phyloP scores from a whole-genome alignment of 2,797 vertebrate genomes.

The Poecile montanus region DNA sequence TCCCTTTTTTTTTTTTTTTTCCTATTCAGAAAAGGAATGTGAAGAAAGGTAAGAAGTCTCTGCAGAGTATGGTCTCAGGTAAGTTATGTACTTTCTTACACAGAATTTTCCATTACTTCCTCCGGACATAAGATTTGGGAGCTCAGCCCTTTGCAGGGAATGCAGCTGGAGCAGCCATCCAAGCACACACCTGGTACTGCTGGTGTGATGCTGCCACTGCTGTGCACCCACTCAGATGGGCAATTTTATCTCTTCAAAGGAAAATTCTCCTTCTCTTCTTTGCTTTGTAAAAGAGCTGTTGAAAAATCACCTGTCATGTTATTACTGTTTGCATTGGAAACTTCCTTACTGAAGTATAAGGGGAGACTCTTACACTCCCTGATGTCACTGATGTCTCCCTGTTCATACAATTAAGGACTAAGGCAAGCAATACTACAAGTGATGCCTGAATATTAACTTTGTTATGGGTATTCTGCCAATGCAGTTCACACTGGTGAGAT shows the following conservation, averaged over 20 bases:
- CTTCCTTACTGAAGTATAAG: background rate
- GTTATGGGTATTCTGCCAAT: background rate
- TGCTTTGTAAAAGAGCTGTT: background rate
- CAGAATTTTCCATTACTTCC: background rate
- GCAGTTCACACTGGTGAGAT: background rate
- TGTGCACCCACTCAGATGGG: rapidly evolving
- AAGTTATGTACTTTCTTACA: background rate
- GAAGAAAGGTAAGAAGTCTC: background rate
- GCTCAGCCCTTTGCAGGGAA: rapidly evolving
- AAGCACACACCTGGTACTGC: background rate
- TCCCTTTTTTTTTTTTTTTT: background rate
- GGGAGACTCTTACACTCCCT: background rate
- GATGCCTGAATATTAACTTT: background rate
- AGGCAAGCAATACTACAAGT: background rate
- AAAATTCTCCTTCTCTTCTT: background rate
- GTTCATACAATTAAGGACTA: background rate
- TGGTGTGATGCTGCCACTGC: background rate
- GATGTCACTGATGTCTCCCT: background rate
- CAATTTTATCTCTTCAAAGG: background rate
- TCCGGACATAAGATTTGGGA: background rate
- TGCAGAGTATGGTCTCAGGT: background rate
- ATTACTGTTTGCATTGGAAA: background rate
- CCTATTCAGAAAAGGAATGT: background rate
- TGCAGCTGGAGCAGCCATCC: background rate
- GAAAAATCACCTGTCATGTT: background rate